Conservation (phyloP, 2,113 vertebrate genomes). For the Rhodinocichla rosea region DNA sequence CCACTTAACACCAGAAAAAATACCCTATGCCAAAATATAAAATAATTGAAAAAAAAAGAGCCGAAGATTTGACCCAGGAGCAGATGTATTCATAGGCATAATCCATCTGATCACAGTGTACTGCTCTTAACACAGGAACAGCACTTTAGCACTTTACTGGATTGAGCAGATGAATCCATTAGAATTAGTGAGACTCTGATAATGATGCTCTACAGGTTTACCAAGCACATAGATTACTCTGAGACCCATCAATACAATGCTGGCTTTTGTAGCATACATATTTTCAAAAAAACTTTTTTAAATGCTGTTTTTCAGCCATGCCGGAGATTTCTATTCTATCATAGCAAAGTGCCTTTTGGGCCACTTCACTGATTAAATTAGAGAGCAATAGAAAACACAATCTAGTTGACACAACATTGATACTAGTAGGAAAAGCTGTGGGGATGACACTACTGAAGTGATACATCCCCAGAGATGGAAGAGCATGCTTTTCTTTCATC, state of each 20-base stretch:
- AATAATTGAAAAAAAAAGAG: not conserved
- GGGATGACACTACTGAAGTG: not conserved
- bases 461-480: not conserved
- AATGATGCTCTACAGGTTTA: not conserved
- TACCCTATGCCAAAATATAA: not conserved
- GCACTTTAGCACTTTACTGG: not conserved
- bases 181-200: not conserved
- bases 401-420: not conserved
- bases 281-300: not conserved
- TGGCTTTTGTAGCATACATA: not conserved
- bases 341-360: not conserved
- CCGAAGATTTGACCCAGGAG: not conserved
- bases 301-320: not conserved
- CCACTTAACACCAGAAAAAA: not conserved
- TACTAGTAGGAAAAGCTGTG: not conserved
- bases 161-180: not conserved
- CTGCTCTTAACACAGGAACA: not conserved
- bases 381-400: not conserved
- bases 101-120: not conserved
- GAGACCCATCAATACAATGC: not conserved
- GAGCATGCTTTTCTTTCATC: not conserved
- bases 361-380: not conserved
- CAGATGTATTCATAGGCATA: not conserved
- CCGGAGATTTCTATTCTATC: not conserved
- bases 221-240: not conserved